Percentiles rank a stretch among this genome's conserved stretches.
These are phyloP conservation scores for Notothenia rossii DNA, from an alignment of 2,113 vertebrate species.

Conservation along the genomic window DNA sequence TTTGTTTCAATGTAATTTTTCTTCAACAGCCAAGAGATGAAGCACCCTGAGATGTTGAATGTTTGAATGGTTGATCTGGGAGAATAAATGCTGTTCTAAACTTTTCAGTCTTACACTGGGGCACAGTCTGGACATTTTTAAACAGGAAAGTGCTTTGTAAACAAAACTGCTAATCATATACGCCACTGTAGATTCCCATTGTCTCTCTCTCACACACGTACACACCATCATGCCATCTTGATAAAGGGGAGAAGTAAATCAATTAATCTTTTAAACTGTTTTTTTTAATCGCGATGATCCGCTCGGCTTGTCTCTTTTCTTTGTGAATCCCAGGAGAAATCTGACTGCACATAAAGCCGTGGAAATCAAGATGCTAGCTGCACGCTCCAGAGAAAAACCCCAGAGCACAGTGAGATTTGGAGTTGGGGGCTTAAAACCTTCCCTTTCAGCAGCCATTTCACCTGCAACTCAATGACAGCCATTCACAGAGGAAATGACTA, in stretches of 20 bases:
- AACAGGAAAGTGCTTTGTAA: constrained; percentile 56
- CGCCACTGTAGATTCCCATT: constrained; percentile 20
- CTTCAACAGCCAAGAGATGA: constrained; percentile 57
- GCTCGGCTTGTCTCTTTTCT: constrained; percentile 62
- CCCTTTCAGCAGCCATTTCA: constrained; percentile 43
- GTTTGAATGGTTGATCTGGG: constrained; percentile 50
- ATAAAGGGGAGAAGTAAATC: constrained; percentile 29
- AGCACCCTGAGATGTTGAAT: constrained; percentile 42
- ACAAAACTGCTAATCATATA: constrained; percentile 56
- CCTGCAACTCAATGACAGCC: constrained; percentile 37
- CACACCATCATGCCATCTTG: background rate
- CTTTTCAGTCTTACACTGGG: constrained; percentile 44
- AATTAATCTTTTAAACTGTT: constrained; percentile 65
- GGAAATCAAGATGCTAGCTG: constrained; percentile 66
- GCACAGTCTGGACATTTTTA: constrained; percentile 32
- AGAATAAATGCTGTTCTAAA: constrained; percentile 58
- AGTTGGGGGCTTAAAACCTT: constrained; percentile 65
- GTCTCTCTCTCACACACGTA: background rate
- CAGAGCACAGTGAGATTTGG: constrained; percentile 51
- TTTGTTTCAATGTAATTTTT: constrained; percentile 37
- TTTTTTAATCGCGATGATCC: constrained; percentile 63
- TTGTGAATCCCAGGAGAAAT: constrained; percentile 65
- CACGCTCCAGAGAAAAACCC: constrained; percentile 44
- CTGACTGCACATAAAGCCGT: constrained; percentile 39
- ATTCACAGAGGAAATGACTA: constrained; percentile 27